A percentile compares a stretch with the other conserved stretches of the same genome.
Evolutionary conservation across 2,797 vertebrate species (phyloP).

Genomic region (Spea hammondii): DNA sequence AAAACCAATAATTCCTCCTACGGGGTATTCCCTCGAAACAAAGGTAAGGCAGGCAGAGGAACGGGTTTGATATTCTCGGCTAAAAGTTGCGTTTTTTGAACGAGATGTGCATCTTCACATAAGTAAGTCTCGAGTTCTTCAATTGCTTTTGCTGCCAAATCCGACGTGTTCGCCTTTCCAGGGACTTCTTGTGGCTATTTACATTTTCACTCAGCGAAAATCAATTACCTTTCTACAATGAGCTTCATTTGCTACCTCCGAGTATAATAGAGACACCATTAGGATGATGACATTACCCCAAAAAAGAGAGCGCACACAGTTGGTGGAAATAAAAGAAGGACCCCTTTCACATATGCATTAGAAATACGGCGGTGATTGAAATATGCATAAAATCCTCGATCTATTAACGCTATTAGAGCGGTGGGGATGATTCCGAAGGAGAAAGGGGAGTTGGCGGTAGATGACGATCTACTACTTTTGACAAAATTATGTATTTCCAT

Average conservation of each 20-base stretch:
- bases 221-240: slow-evolving; percentile 86
- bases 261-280: slow-evolving; percentile 97
- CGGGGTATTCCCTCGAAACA: no score
- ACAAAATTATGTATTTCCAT: slow-evolving; percentile 77
- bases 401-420: slow-evolving; percentile 79
- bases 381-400: slow-evolving; percentile 79
- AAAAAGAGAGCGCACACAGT: slow-evolving; percentile 94
- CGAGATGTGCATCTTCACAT: neutral
- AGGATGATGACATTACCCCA: slow-evolving; percentile 91
- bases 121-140: slow-evolving; percentile 63
- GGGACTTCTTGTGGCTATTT: slow-evolving; percentile 78
- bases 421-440: slow-evolving; percentile 67
- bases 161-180: slow-evolving; percentile 73
- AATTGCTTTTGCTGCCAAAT: slow-evolving; percentile 67
- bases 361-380: slow-evolving; percentile 90
- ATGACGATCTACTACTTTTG: slow-evolving; percentile 71
- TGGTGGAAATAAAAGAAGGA: slow-evolving; percentile 92
- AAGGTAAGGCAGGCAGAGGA: no score
- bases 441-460: slow-evolving; percentile 64
- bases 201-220: slow-evolving; percentile 83
- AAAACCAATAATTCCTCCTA: no score
- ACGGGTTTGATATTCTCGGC: no score
- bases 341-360: slow-evolving; percentile 84
- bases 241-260: slow-evolving; percentile 96
- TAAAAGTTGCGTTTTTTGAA: neutral